phyloP scores from a whole-genome alignment of 2,797 vertebrate genomes.

The Betta splendens region DNA sequence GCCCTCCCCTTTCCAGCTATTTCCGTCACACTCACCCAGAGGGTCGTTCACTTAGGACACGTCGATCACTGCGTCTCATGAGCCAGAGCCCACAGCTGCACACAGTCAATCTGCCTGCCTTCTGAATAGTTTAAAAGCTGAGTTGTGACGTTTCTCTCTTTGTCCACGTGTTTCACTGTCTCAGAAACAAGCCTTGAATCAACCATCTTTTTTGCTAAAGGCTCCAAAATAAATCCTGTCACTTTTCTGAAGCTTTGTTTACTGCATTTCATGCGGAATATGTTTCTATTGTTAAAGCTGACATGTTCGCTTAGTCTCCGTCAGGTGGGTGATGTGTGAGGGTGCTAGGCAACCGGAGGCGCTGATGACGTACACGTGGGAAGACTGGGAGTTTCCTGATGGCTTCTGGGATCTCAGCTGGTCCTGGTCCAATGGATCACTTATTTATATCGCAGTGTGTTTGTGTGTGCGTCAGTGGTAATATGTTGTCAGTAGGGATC shows the following conservation, averaged over 20 bases:
- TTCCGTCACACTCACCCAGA: constrained; percentile 49
- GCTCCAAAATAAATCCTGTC: neutral
- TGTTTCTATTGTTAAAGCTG: constrained; percentile 7
- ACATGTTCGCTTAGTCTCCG: neutral
- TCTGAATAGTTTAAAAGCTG: neutral
- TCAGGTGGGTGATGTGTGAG: constrained; percentile 59
- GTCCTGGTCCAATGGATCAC: constrained; percentile 60
- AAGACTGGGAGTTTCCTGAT: constrained; percentile 75
- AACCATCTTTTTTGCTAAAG: neutral
- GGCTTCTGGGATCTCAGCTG: constrained; percentile 56
- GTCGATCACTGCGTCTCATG: constrained; percentile 67
- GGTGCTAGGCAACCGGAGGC: constrained; percentile 76
- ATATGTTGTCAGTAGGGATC: constrained; percentile 32
- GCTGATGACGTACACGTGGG: constrained; percentile 70
- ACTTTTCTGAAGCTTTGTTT: neutral
- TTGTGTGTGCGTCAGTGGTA: constrained; percentile 17
- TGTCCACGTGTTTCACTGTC: neutral
- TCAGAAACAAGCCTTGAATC: neutral
- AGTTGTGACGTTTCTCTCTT: neutral
- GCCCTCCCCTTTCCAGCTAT: constrained; percentile 39
- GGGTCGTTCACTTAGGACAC: constrained; percentile 50
- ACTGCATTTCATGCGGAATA: no score
- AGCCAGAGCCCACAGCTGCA: constrained; percentile 1
- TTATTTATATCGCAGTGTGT: constrained; percentile 61
- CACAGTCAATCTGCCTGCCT: neutral